Evolutionary conservation across 2,888 invertebrate genomes (phyloP).

Genomic region (Cenopis cana): DNA sequence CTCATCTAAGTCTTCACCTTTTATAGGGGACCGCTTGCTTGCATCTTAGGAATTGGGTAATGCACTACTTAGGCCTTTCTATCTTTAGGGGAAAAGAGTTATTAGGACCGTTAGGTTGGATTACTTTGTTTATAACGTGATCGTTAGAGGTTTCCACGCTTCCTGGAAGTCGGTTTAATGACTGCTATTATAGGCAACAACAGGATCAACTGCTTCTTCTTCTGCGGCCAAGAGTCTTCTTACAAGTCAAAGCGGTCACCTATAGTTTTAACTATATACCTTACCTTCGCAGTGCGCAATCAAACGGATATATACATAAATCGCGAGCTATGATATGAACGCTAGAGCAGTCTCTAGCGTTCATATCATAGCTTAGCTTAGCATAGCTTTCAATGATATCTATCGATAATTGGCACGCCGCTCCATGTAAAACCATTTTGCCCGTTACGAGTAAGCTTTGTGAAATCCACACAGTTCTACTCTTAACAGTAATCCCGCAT

Average conservation of each 20-base stretch:
- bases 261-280: not conserved
- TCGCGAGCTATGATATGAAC: not conserved
- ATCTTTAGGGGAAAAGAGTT: not conserved
- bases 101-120: not conserved
- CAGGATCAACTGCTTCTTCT: not conserved
- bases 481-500: constrained; percentile 8
- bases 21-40: not conserved
- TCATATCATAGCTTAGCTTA: too few relatives aligned
- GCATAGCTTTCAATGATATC: constrained; percentile 9
- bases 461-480: constrained; percentile 11
- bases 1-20: too few relatives aligned
- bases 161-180: too few relatives aligned
- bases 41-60: not conserved
- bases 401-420: constrained; percentile 11
- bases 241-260: not conserved
- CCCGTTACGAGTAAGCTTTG: constrained; percentile 1
- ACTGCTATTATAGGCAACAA: not conserved
- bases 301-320: not conserved
- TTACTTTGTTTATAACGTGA: not conserved
- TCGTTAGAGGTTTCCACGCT: not conserved
- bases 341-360: too few relatives aligned
- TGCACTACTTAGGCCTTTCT: not conserved
- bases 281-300: not conserved
- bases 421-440: not conserved
- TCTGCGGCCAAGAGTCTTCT: too few relatives aligned